Percentiles rank a stretch among this genome's conserved stretches.
These are phyloP conservation scores for Nesoenas mayeri DNA, from an alignment of 2,113 vertebrate species.

Conservation along the genomic window DNA sequence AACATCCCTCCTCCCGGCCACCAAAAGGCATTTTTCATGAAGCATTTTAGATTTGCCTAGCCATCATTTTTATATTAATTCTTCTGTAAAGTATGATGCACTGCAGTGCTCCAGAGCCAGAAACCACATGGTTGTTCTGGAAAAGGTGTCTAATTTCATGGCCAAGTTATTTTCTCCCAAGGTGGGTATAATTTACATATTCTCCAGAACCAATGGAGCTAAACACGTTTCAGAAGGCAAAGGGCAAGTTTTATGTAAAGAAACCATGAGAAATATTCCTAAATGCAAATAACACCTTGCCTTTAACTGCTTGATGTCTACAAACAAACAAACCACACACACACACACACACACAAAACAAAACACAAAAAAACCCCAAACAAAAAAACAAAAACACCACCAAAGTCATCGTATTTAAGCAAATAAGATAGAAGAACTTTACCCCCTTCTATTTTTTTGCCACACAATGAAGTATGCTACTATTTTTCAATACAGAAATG, in stretches of 20 bases:
- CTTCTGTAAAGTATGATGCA: slow-evolving; percentile 17
- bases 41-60: slow-evolving; percentile 1
- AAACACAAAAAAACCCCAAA: no score
- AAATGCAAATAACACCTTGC: neutral
- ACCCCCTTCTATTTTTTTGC: neutral
- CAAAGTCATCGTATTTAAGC: neutral
- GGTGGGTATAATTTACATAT: neutral
- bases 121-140: slow-evolving; percentile 9
- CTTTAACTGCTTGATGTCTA: neutral
- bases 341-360: no score
- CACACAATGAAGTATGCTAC: neutral
- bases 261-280: neutral
- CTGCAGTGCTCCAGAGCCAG: slow-evolving; percentile 2
- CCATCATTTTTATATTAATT: neutral
- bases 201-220: neutral
- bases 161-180: slow-evolving; percentile 29
- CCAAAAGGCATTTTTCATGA: neutral
- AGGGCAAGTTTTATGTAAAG: neutral
- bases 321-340: neutral
- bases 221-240: neutral
- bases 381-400: no score
- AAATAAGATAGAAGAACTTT: neutral
- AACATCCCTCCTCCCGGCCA: neutral
- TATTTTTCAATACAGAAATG: neutral
- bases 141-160: slow-evolving; percentile 23